phyloP scores from a whole-genome alignment of 2,113 vertebrate genomes.

The Rynchops niger region DNA sequence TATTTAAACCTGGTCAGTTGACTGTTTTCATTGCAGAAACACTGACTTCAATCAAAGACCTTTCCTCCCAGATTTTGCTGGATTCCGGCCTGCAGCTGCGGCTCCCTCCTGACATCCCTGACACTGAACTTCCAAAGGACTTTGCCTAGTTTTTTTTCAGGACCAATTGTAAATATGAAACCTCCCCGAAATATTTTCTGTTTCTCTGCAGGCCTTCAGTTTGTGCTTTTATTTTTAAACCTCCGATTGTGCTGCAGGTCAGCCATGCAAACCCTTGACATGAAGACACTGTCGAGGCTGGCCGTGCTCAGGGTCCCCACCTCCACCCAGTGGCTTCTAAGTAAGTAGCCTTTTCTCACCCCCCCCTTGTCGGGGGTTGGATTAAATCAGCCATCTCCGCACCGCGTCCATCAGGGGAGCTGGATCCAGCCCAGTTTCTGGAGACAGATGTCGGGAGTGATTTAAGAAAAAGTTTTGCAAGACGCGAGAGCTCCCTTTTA shows the following conservation, averaged over 20 bases:
- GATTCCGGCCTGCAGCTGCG: background rate
- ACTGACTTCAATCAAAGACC: no score
- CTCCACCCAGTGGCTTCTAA: background rate
- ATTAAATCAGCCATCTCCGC: fast-evolving
- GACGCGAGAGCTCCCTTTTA: background rate
- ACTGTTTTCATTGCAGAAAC: background rate
- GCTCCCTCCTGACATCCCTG: background rate
- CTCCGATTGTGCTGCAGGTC: background rate
- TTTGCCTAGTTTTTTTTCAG: background rate
- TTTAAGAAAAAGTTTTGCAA: background rate
- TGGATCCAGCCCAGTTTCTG: background rate
- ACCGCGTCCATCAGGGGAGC: fast-evolving
- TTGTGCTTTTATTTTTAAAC: background rate
- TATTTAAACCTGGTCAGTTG: background rate
- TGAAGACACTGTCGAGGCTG: fast-evolving
- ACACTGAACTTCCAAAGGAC: background rate
- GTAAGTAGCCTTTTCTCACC: background rate
- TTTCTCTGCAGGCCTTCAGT: background rate
- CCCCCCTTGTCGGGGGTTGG: background rate
- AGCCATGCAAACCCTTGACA: background rate
- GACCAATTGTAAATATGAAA: background rate
- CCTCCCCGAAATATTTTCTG: background rate
- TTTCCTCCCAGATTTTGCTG: background rate
- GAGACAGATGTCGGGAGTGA: background rate
- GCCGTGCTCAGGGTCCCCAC: background rate